Evolutionary conservation across 64 coral and sea anemone species (phyloP), one percentile per base, ranked within the genome.

Genomic region (Montipora foliosa): DNA sequence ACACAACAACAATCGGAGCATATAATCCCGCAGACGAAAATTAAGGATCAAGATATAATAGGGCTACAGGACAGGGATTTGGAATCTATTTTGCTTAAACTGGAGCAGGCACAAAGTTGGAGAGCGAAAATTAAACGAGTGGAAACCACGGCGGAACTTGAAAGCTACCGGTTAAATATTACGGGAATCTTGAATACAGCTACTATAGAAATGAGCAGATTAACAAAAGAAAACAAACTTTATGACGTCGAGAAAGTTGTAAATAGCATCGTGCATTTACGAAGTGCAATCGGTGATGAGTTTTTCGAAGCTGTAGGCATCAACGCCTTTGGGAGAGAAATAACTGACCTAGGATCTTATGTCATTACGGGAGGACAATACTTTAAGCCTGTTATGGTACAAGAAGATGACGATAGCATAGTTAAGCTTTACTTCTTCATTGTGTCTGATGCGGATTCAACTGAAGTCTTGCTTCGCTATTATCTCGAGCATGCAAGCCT

Each of bases 371-470:
- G 92, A 8, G 88, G 92, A 1, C 95, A 96, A 73, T 96, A 96
- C 29, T 96, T 96, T 76, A 92, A 89, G 47, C 95, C 95, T 1
- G 91, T 94, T 8, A 94, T 96, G 95, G 46, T 96, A 11, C 68
- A 73, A 21, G 95, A 96, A 69, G 95, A 96, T 66, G 95, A 96
- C 66, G 95, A 96, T 16, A 94, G 21, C 72, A 83, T 96, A 47
- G 83, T 96, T 6, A 96, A 94, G 80, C 74, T 96, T 44, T 96
- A 76, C 78, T 96, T 96, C 81, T 96, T 96, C 57, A 51, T 85
- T 16, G 25, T 96, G 44, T 81, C 75, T 51, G 91, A 94, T 29
- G 81, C 76, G 20, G 91, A 96, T 90, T 91, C 95, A 44, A 55
- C 91, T 8, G 45, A 96, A n/a, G 87, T 89, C 17, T 73, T 88